Conservation (phyloP, 2,888 invertebrate genomes). For the Cheilosia impressa region DNA sequence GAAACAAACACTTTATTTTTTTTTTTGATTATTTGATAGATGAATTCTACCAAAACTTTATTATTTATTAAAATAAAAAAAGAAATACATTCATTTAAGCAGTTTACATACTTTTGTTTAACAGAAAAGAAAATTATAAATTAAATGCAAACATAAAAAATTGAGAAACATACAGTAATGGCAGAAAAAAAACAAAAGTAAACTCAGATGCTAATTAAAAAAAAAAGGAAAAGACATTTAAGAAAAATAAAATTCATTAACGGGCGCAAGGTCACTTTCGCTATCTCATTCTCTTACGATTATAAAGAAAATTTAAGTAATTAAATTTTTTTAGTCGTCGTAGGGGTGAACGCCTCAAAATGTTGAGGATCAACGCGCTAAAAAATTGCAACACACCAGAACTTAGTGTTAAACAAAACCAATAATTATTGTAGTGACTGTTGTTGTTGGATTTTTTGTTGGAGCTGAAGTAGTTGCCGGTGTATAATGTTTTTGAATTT, state of each 20-base stretch:
- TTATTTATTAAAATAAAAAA: slow-evolving; percentile 28
- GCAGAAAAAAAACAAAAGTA: background rate
- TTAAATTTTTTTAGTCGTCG: slow-evolving; percentile 9
- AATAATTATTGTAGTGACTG: slow-evolving; percentile 29
- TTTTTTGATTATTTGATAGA: slow-evolving; percentile 1
- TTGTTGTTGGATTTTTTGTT: slow-evolving; percentile 13
- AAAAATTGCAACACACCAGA: slow-evolving; percentile 30
- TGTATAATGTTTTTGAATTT: slow-evolving; percentile 2
- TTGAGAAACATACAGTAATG: background rate
- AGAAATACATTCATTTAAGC: slow-evolving; percentile 20
- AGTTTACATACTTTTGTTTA: background rate
- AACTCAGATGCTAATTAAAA: background rate
- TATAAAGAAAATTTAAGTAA: slow-evolving; percentile 50
- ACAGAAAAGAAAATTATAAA: background rate
- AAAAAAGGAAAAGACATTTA: background rate
- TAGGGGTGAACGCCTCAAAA: slow-evolving; percentile 3
- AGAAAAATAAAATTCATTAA: slow-evolving; percentile 56
- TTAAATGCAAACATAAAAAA: background rate
- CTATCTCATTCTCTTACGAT: slow-evolving; percentile 71
- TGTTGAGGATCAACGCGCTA: background rate
- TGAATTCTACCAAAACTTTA: background rate
- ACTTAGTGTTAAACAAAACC: slow-evolving; percentile 43
- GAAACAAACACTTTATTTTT: slow-evolving; percentile 7
- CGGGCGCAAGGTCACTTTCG: slow-evolving; percentile 72
- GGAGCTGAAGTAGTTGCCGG: slow-evolving; percentile 7